Conservation (phyloP, 2,797 vertebrate genomes). For the Scarus forsteni region DNA sequence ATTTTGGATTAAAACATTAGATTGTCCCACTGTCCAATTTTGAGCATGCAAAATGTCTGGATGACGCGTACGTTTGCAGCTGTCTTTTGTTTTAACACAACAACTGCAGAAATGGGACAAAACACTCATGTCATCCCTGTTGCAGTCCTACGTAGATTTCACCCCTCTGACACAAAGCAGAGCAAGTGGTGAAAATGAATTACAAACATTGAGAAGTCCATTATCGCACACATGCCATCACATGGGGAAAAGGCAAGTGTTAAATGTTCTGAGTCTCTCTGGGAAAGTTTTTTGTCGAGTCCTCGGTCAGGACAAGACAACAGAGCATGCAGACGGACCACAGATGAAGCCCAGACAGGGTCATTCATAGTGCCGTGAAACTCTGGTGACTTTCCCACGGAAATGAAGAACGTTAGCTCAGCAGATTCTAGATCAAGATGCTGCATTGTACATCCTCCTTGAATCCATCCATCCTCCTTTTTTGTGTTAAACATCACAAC, state of each 20-base stretch:
- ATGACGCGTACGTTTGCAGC: slow-evolving; percentile 2
- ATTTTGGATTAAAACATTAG: neutral
- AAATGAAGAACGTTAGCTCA: slow-evolving; percentile 34
- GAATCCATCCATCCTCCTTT: no score
- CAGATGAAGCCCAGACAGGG: slow-evolving; percentile 22
- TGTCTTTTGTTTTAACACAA: slow-evolving; percentile 16
- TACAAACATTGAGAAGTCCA: neutral
- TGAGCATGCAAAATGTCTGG: neutral
- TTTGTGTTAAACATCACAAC: no score
- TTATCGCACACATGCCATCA: slow-evolving; percentile 10
- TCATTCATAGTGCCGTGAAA: slow-evolving; percentile 34
- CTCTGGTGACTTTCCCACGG: slow-evolving; percentile 48
- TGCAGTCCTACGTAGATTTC: slow-evolving; percentile 1
- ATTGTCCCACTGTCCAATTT: neutral
- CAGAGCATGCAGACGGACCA: slow-evolving; percentile 27
- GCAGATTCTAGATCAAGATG: neutral
- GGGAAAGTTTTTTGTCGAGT: slow-evolving; percentile 55
- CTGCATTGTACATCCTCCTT: no score
- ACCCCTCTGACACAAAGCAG: neutral
- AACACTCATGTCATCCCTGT: neutral
- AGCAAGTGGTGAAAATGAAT: neutral
- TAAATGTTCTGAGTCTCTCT: slow-evolving; percentile 31
- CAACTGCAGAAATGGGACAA: slow-evolving; percentile 24
- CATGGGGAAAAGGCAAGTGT: slow-evolving; percentile 17
- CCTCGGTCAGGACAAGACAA: slow-evolving; percentile 12